Evolutionary conservation across 2,113 vertebrate genomes (phyloP).

Genomic region (Gymnogyps californianus): DNA sequence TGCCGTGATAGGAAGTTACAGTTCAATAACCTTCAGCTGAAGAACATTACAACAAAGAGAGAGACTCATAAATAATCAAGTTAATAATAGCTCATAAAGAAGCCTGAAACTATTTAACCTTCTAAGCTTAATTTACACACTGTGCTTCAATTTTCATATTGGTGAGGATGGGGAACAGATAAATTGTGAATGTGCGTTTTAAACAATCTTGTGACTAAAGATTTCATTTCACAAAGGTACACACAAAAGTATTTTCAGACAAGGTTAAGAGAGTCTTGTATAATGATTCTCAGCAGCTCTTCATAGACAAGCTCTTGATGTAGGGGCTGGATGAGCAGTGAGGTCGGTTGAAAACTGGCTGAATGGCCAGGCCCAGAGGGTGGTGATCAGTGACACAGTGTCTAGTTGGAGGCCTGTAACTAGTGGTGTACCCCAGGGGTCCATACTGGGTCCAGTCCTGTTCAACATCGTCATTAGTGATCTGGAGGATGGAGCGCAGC

Average conservation of each 20-base stretch:
- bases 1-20: conserved; percentile 30
- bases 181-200: neutral
- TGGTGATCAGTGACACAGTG: neutral
- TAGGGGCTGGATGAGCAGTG: neutral
- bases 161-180: neutral
- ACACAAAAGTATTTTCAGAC: neutral
- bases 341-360: neutral
- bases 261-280: neutral
- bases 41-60: neutral
- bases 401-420: neutral
- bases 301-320: neutral
- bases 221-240: neutral
- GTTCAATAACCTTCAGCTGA: conserved; percentile 32
- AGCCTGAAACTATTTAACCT: neutral
- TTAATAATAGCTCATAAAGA: conserved; percentile 27
- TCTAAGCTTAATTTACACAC: conserved; percentile 7
- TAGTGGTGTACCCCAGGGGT: neutral
- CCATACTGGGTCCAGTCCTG: neutral
- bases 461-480: neutral
- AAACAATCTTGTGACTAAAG: neutral
- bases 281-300: neutral
- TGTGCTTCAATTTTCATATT: neutral
- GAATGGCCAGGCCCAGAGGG: neutral
- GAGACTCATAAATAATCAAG: conserved; percentile 7
- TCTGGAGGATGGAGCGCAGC: neutral